These are phyloP conservation scores for Diceros bicornis DNA, from an alignment of 2,797 vertebrate genomes.

Conservation along the genomic window DNA sequence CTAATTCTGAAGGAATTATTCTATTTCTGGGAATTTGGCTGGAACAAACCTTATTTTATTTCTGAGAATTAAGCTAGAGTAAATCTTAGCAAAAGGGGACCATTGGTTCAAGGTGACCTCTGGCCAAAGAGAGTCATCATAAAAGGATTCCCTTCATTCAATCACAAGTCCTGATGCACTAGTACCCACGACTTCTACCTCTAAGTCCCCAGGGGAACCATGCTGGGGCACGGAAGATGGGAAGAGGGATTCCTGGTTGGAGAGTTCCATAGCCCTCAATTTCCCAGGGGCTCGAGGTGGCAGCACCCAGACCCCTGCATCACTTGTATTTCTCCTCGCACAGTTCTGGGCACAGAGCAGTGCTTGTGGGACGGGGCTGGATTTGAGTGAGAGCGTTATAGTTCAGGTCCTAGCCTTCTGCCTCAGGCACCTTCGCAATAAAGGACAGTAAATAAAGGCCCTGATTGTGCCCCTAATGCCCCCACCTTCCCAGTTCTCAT, in stretches of 20 bases:
- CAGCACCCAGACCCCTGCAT: fast-evolving
- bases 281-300: background rate
- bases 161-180: background rate
- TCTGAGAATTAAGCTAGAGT: background rate
- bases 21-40: background rate
- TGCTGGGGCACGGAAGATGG: background rate
- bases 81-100: background rate
- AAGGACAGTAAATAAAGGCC: background rate
- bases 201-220: background rate
- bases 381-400: background rate
- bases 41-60: background rate
- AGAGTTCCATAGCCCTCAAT: background rate
- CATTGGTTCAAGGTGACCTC: background rate
- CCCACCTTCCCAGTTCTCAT: background rate
- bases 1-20: background rate
- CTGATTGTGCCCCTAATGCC: background rate
- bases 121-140: background rate
- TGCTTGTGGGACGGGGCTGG: background rate
- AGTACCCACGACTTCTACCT: background rate
- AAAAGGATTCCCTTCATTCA: background rate
- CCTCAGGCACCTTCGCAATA: background rate
- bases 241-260: background rate
- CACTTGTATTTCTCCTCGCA: background rate
- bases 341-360: background rate
- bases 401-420: background rate